Conservation (phyloP, 64 coral and sea anemone genomes). For the Catalaphyllia jardinei region DNA sequence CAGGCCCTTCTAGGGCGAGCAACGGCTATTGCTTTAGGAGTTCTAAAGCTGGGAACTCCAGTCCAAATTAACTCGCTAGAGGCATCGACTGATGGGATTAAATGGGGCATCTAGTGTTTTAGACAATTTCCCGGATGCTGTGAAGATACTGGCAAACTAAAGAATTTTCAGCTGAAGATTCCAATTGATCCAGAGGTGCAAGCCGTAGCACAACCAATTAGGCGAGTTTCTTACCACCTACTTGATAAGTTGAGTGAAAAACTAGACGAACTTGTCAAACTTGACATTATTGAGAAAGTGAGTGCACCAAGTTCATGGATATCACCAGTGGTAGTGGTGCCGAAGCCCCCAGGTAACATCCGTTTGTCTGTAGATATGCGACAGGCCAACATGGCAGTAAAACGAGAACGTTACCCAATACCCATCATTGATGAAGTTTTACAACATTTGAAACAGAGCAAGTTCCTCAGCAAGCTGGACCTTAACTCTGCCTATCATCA, state of each 20-base stretch:
- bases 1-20: too few species aligned
- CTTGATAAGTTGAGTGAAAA: conserved; percentile 19
- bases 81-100: too few species aligned
- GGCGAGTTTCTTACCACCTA: conserved; percentile 42
- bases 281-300: too few species aligned
- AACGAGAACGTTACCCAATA: conserved; percentile 18
- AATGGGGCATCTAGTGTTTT: neutral
- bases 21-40: too few species aligned
- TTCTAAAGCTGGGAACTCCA: too few species aligned
- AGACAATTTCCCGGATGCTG: conserved; percentile 49
- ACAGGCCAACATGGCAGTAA: neutral
- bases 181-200: neutral
- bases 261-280: too few species aligned
- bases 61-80: too few species aligned
- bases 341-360: conserved; percentile 31
- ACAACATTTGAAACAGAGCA: conserved; percentile 27
- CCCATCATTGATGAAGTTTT: conserved; percentile 2
- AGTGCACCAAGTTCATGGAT: conserved; percentile 53
- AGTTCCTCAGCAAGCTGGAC: conserved; percentile 18
- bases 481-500: too few species aligned
- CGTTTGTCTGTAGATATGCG: conserved; percentile 27
- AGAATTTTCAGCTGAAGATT: conserved; percentile 53
- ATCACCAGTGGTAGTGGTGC: conserved; percentile 35
- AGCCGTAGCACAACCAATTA: conserved; percentile 16
- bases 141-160: conserved; percentile 59